These are phyloP conservation scores for Ceratoteleas bidentatus DNA, from an alignment of 1,140 invertebrate species.

Conservation along the genomic window DNA sequence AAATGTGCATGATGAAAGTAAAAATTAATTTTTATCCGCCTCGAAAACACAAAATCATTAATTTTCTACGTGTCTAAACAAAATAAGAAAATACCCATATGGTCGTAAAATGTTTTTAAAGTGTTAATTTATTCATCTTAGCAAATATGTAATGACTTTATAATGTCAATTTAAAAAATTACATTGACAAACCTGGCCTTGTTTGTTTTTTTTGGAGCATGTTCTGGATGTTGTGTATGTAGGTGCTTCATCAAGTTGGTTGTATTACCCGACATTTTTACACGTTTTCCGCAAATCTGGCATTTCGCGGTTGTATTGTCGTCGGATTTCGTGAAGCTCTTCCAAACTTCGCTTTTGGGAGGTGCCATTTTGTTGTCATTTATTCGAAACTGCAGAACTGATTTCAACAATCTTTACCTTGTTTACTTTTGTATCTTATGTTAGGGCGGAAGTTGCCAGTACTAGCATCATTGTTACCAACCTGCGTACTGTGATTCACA, in stretches of 20 bases:
- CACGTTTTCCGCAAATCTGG: background rate
- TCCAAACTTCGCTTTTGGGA: background rate
- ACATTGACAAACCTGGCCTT: background rate
- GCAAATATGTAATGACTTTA: background rate
- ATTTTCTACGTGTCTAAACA: too few species aligned
- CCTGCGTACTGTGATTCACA: too few species aligned
- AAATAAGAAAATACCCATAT: too few species aligned
- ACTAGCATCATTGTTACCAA: background rate
- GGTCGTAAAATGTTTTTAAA: too few species aligned
- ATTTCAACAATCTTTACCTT: background rate
- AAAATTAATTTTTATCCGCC: background rate
- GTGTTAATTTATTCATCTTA: background rate
- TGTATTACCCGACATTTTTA: background rate
- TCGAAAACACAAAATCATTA: too few species aligned
- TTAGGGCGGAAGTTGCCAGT: background rate
- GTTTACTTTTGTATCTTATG: background rate
- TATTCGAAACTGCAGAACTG: background rate
- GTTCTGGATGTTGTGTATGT: background rate
- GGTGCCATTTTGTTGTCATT: background rate
- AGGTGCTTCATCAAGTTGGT: background rate
- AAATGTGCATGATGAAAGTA: background rate
- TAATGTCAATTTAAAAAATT: background rate
- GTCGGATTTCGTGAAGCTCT: background rate
- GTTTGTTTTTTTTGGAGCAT: background rate
- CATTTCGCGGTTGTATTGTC: background rate